A percentile compares a stretch with the other conserved stretches of the same genome.
These are phyloP conservation scores for Spodoptera litura DNA, from an alignment of 1,140 invertebrate genomes.

Conservation along the genomic window DNA sequence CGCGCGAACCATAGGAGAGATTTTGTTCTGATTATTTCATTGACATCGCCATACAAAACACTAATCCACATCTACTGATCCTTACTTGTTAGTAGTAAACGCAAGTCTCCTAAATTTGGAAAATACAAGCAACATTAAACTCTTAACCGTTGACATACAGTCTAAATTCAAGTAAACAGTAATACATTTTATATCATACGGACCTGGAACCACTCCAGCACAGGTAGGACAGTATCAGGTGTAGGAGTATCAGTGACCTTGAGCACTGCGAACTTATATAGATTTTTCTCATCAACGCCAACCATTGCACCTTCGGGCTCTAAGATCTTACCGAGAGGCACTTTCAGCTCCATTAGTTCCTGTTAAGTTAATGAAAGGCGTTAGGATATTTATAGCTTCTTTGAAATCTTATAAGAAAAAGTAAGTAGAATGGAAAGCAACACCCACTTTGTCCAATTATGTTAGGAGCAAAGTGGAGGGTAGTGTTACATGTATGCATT, in stretches of 20 bases:
- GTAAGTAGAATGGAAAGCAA: too few species aligned
- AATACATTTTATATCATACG: slow-evolving; percentile 71
- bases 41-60: too few species aligned
- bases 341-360: slow-evolving; percentile 94
- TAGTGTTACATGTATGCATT: too few species aligned
- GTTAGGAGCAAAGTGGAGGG: too few species aligned
- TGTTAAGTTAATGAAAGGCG: slow-evolving; percentile 11
- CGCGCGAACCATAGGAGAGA: too few species aligned
- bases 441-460: too few species aligned
- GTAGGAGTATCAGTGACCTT: slow-evolving; percentile 95
- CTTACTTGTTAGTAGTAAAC: background rate
- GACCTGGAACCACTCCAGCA: slow-evolving; percentile 97
- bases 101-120: background rate
- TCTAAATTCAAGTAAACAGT: too few species aligned
- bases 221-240: slow-evolving; percentile 96
- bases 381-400: too few species aligned
- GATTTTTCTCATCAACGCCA: slow-evolving; percentile 96
- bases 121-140: background rate
- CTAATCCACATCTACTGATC: too few species aligned
- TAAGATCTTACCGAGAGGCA: slow-evolving; percentile 97
- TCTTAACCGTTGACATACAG: background rate
- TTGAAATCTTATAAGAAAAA: too few species aligned
- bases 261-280: slow-evolving; percentile 97
- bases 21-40: too few species aligned
- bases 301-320: slow-evolving; percentile 98